A percentile compares a stretch with the other conserved stretches of the same genome.
These are phyloP conservation scores for Tethya wilhelma DNA, from an alignment of 37 sponge, comb jelly and placozoan genomes.

Conservation along the genomic window DNA sequence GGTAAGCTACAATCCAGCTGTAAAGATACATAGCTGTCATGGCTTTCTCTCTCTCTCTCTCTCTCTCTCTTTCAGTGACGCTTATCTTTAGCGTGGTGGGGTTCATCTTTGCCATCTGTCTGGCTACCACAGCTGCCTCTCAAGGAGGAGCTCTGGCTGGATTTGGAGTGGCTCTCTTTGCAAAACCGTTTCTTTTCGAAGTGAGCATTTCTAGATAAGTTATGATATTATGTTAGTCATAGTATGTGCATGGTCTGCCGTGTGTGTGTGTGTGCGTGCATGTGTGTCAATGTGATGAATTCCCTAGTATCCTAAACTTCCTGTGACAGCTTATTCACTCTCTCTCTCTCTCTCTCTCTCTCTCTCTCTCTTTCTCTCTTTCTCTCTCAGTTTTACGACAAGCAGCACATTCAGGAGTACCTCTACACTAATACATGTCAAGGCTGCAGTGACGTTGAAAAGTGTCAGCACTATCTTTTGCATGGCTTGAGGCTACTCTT, in stretches of 20 bases:
- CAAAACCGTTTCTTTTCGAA: slow-evolving; percentile 56
- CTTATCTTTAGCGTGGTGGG: slow-evolving; percentile 71
- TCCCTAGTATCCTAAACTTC: background rate
- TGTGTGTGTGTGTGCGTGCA: background rate
- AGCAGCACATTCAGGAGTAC: background rate
- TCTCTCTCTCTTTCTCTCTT: too few species aligned
- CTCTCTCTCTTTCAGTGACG: slow-evolving; percentile 55
- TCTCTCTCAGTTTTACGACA: background rate
- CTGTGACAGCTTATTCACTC: too few species aligned
- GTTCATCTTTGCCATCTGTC: slow-evolving; percentile 70
- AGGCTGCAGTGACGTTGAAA: background rate
- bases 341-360: too few species aligned
- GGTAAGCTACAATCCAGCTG: slow-evolving; percentile 16
- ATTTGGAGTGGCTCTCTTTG: slow-evolving; percentile 72
- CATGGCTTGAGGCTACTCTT: too few species aligned
- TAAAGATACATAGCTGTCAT: background rate
- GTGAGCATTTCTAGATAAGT: slow-evolving; percentile 21
- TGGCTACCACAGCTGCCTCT: slow-evolving; percentile 71
- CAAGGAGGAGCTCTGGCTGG: slow-evolving; percentile 80
- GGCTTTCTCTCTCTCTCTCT: slow-evolving; percentile 5
- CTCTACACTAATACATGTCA: background rate
- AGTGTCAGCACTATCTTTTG: too few species aligned
- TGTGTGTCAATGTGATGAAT: background rate
- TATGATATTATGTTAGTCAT: background rate
- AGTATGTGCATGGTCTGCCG: background rate